These are phyloP conservation scores for Mizuhopecten yessoensis DNA, from an alignment of 1,140 invertebrate genomes.

Conservation along the genomic window DNA sequence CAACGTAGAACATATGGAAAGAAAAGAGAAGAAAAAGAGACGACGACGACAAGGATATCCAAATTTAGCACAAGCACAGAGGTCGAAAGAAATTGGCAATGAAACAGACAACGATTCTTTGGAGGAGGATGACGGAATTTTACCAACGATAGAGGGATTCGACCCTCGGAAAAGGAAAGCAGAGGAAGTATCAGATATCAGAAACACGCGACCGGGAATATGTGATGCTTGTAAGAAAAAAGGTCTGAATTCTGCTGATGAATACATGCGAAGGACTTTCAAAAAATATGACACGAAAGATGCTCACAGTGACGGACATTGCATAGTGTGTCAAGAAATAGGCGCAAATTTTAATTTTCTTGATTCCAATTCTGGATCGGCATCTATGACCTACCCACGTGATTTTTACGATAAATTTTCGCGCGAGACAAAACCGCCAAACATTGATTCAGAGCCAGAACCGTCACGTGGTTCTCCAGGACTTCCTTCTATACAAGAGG, in stretches of 20 bases:
- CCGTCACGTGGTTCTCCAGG: neutral
- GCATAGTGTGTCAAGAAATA: neutral
- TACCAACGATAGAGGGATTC: constrained; percentile 12
- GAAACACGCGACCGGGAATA: neutral
- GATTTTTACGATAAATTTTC: constrained; percentile 35
- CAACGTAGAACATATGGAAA: neutral
- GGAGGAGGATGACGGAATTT: neutral
- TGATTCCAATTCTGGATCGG: neutral
- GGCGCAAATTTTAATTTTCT: neutral
- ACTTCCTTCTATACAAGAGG: neutral
- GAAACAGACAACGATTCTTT: constrained; percentile 5
- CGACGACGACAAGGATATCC: constrained; percentile 30
- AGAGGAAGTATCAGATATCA: neutral
- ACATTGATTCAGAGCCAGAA: neutral
- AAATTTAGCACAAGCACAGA: neutral
- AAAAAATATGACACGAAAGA: constrained; percentile 10
- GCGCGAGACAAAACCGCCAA: constrained; percentile 15
- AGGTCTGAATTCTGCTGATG: neutral
- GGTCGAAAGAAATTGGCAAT: neutral
- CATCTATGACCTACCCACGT: neutral
- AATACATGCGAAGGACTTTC: constrained; percentile 14
- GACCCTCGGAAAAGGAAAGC: neutral
- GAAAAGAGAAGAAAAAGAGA: constrained; percentile 18
- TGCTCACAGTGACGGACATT: neutral
- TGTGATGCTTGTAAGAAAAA: neutral